Conservation (phyloP, 1,140 invertebrate genomes). For the Heliconius congener region DNA sequence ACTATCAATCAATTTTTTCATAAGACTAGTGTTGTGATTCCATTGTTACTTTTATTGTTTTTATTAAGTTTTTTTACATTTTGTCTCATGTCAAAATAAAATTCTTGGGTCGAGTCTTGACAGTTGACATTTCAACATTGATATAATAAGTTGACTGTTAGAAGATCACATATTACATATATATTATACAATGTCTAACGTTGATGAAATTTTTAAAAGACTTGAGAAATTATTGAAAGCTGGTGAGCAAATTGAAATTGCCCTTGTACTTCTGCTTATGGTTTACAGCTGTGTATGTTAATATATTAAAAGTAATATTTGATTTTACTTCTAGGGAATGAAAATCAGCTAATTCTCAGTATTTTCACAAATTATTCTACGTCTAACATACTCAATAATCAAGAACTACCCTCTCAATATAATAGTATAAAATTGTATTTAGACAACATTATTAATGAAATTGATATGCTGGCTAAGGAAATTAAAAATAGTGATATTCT, state of each 20-base stretch:
- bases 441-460: constrained; percentile 63
- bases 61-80: no score
- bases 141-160: no score
- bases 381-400: constrained; percentile 30
- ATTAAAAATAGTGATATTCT: constrained; percentile 67
- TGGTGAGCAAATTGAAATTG: constrained; percentile 43
- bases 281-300: not conserved
- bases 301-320: not conserved
- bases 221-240: constrained; percentile 50
- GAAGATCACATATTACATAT: not conserved
- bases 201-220: constrained; percentile 42
- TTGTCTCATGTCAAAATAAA: no score
- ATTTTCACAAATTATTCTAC: constrained; percentile 26
- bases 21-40: no score
- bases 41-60: no score
- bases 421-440: constrained; percentile 43
- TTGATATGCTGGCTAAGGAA: constrained; percentile 58
- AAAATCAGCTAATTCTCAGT: not conserved
- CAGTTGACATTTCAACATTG: no score
- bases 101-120: no score
- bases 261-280: no score
- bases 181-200: constrained; percentile 24
- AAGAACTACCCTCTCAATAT: constrained; percentile 25
- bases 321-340: constrained; percentile 14
- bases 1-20: no score